These are phyloP conservation scores for Pseudochaenichthys georgianus DNA, from an alignment of 2,797 vertebrate species.

Conservation along the genomic window DNA sequence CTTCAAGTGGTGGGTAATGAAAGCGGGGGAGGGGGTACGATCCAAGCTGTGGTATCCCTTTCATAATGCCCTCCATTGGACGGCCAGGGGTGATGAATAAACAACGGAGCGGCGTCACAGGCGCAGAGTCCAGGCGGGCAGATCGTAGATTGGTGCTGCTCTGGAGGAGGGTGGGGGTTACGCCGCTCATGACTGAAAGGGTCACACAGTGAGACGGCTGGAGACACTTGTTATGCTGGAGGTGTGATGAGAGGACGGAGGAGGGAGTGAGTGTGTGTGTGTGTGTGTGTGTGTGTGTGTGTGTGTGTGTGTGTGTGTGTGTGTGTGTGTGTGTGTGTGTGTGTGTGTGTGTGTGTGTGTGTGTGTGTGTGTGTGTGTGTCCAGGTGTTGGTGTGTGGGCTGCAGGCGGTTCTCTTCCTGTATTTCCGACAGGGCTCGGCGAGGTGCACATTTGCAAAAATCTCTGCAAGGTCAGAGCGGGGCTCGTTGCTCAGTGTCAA, in stretches of 20 bases:
- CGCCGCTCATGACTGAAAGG: conserved; percentile 39
- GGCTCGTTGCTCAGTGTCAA: conserved; percentile 63
- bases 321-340: no score
- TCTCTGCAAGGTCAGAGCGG: conserved; percentile 67
- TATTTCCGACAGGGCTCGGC: conserved; percentile 8
- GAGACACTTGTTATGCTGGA: conserved; percentile 67
- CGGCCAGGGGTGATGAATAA: conserved; percentile 68
- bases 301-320: no score
- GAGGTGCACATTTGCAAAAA: conserved; percentile 46
- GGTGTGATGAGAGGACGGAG: conserved; percentile 46
- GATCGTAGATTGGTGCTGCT: conserved; percentile 63
- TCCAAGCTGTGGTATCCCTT: conserved; percentile 65
- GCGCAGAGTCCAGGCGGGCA: conserved; percentile 6
- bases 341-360: not conserved
- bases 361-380: conserved; percentile 3
- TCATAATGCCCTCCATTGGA: conserved; percentile 67
- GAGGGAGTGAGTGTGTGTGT: no score
- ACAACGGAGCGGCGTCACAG: conserved; percentile 37
- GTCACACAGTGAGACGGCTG: conserved; percentile 44
- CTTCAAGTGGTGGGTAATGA: conserved; percentile 61
- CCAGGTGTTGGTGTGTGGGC: conserved; percentile 1
- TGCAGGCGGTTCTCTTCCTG: conserved; percentile 37
- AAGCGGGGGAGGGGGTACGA: conserved; percentile 23
- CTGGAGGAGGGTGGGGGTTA: conserved; percentile 37
- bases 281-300: no score